These are phyloP conservation scores for Mantis religiosa DNA, from an alignment of 2,888 invertebrate species.

Conservation along the genomic window DNA sequence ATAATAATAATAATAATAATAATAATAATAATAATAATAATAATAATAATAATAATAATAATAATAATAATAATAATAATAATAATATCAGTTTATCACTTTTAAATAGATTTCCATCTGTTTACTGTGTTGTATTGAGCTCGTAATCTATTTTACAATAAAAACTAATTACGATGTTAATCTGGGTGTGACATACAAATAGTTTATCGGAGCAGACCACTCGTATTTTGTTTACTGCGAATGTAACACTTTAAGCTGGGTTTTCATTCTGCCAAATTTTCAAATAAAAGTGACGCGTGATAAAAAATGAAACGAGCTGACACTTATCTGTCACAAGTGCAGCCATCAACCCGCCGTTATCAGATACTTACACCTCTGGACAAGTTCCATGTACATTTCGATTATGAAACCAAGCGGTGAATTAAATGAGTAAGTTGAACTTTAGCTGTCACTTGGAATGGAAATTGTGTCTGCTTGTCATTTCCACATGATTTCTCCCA, in stretches of 20 bases:
- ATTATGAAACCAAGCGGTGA: background rate
- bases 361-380: background rate
- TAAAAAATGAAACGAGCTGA: background rate
- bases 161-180: background rate
- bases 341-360: background rate
- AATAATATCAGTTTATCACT: too few species aligned
- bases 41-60: too few species aligned
- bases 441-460: background rate
- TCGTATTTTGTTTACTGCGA: background rate
- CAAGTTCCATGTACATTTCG: background rate
- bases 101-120: too few species aligned
- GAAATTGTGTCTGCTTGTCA: background rate
- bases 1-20: too few species aligned
- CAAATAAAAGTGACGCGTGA: background rate
- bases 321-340: background rate
- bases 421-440: background rate
- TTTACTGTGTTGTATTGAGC: too few species aligned
- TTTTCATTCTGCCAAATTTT: background rate
- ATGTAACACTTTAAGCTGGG: background rate
- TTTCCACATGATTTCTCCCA: background rate
- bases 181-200: background rate
- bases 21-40: too few species aligned
- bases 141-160: too few species aligned
- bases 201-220: background rate
- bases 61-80: too few species aligned